Conservation (phyloP, 92 coral and sea anemone species). For the Porites divaricata region DNA sequence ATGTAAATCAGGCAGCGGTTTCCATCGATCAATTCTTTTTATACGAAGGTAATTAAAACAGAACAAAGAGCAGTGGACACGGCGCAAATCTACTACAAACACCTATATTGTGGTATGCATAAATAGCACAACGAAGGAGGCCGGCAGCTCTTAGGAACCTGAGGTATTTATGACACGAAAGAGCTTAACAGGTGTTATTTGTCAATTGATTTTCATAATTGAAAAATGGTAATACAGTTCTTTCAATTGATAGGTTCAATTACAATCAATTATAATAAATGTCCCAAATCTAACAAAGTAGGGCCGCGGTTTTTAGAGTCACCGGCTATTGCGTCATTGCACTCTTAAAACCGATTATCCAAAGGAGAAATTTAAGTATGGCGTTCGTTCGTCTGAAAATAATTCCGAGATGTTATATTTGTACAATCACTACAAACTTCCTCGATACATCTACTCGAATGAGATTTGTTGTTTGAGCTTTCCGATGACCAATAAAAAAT, state of each 20-base stretch:
- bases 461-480: neutral
- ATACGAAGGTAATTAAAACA: constrained; percentile 35
- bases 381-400: neutral
- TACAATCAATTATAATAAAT: constrained; percentile 14
- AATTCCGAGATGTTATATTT: neutral
- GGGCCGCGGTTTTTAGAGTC: neutral
- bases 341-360: neutral
- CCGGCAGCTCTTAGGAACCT: constrained; percentile 5
- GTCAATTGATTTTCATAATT: constrained; percentile 30
- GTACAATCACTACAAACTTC: neutral
- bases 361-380: neutral
- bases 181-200: constrained; percentile 38
- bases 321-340: neutral
- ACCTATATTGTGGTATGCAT: constrained; percentile 35
- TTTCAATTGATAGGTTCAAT: constrained; percentile 32
- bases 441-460: neutral
- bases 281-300: neutral
- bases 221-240: constrained; percentile 34
- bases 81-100: constrained; percentile 30
- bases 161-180: constrained; percentile 26
- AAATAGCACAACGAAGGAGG: constrained; percentile 5
- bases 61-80: constrained; percentile 33
- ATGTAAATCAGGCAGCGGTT: constrained; percentile 20
- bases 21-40: constrained; percentile 14
- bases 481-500: constrained; percentile 3